phyloP scores from a whole-genome alignment of 1,140 invertebrate genomes.

The Oscheius sp. region DNA sequence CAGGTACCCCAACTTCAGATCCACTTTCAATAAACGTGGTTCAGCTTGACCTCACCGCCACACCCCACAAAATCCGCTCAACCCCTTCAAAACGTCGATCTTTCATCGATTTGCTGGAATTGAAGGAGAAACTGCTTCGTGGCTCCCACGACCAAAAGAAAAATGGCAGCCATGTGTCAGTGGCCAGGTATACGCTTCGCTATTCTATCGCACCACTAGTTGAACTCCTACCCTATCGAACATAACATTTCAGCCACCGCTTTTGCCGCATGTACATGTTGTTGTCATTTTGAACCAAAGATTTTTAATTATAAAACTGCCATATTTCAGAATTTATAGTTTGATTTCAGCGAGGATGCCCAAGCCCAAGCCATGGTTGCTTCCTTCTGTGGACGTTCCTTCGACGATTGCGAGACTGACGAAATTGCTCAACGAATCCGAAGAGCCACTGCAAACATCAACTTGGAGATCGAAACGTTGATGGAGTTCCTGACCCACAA shows the following conservation, averaged over 20 bases:
- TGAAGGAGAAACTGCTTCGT: constrained; percentile 57
- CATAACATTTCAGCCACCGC: not conserved
- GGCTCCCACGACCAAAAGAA: constrained; percentile 49
- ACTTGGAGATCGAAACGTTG: constrained; percentile 59
- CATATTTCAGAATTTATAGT: not conserved
- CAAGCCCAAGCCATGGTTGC: constrained; percentile 62
- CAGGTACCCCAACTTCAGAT: constrained; percentile 35
- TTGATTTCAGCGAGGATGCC: constrained; percentile 57
- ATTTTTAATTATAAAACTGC: not conserved
- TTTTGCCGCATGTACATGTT: not conserved
- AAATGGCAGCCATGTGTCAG: constrained; percentile 60
- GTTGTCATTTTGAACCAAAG: not conserved
- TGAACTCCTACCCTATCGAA: not conserved
- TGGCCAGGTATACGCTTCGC: constrained; percentile 52
- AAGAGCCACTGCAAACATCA: constrained; percentile 59
- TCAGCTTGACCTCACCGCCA: constrained; percentile 58
- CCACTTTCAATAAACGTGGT: not conserved
- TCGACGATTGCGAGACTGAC: constrained; percentile 60
- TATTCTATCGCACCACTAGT: not conserved
- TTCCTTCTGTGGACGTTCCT: constrained; percentile 60
- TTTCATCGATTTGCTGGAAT: constrained; percentile 59
- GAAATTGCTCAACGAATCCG: constrained; percentile 60
- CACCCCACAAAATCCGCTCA: constrained; percentile 61
- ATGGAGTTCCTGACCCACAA: constrained; percentile 61
- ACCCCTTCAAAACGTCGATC: constrained; percentile 57